Evolutionary conservation across 2,797 vertebrate genomes (phyloP).

Genomic region (Steatocranus sp.): DNA sequence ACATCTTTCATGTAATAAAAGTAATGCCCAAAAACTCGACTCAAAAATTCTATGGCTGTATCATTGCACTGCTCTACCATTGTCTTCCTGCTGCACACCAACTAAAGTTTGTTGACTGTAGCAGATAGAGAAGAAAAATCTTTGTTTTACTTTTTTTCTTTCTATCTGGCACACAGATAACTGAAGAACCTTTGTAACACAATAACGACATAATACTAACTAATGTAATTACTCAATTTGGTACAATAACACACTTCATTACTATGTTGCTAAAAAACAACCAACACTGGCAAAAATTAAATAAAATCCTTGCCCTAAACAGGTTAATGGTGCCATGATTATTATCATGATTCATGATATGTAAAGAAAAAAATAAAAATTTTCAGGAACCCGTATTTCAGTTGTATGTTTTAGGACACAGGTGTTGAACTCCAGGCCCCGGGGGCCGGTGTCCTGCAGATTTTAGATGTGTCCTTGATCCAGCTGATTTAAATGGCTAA

Average conservation of each 20-base stretch:
- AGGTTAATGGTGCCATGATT: neutral
- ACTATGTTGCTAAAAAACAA: rapidly evolving
- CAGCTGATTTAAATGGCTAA: neutral
- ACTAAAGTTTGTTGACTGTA: neutral
- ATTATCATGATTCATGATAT: neutral
- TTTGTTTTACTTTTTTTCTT: neutral
- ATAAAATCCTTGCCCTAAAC: neutral
- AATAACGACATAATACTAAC: neutral
- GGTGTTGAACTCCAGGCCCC: neutral
- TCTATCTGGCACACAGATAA: neutral
- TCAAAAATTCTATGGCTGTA: neutral
- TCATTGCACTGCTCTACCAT: neutral
- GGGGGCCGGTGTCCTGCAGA: rapidly evolving
- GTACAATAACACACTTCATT: neutral
- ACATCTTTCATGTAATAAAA: neutral
- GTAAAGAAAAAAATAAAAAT: neutral
- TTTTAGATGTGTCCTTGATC: neutral
- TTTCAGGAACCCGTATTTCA: rapidly evolving
- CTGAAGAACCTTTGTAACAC: neutral
- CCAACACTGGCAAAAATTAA: rapidly evolving
- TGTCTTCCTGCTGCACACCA: neutral
- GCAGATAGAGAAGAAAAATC: neutral
- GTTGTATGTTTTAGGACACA: neutral
- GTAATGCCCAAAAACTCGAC: neutral
- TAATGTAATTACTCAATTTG: neutral